These are phyloP conservation scores for Corynorhinus townsendii DNA, from an alignment of 2,113 vertebrate species.

Conservation along the genomic window DNA sequence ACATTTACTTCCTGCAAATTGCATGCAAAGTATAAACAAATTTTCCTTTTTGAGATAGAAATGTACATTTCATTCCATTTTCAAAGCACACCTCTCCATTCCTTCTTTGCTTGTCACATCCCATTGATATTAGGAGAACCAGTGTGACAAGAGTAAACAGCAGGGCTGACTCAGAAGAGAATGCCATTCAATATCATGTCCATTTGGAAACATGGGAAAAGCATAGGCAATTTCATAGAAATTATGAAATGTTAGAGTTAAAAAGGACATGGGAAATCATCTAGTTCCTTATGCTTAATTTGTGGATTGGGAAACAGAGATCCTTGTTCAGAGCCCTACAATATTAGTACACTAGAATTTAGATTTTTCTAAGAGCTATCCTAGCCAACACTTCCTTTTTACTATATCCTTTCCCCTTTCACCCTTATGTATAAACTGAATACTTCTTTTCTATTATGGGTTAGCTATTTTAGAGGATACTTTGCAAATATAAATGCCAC, in stretches of 20 bases:
- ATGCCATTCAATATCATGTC: background rate
- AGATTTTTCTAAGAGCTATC: background rate
- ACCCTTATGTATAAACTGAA: background rate
- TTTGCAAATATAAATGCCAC: background rate
- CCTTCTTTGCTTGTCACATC: background rate
- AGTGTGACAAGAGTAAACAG: background rate
- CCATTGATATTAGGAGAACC: background rate
- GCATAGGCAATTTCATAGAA: background rate
- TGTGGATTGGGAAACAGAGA: background rate
- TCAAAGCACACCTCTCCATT: conserved; percentile 36
- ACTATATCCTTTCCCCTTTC: background rate
- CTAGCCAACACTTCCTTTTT: background rate
- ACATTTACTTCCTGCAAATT: conserved; percentile 51
- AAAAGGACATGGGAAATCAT: background rate
- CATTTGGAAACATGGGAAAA: background rate
- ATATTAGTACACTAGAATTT: background rate
- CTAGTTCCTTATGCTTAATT: background rate
- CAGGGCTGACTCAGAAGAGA: background rate
- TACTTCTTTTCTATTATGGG: background rate
- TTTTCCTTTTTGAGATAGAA: conserved; percentile 47
- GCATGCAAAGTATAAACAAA: conserved; percentile 39
- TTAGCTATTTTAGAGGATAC: background rate
- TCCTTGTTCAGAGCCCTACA: background rate
- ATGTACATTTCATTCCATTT: conserved; percentile 40
- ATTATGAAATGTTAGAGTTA: background rate